Conservation (phyloP, 2,888 invertebrate genomes). For the Lepidochitona cinerea region DNA sequence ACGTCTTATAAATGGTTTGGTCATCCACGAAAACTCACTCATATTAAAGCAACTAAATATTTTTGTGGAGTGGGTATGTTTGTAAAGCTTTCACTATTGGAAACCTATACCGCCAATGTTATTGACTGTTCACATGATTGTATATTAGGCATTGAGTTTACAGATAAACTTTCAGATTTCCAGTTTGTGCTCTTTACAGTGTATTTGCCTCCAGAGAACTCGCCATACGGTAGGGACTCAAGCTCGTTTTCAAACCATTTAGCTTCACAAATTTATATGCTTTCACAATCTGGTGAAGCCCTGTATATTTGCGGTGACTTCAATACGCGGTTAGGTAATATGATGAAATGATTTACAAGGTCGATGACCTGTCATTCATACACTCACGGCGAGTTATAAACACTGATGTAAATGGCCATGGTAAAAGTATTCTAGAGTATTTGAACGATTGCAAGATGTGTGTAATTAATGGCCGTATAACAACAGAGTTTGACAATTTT, state of each 20-base stretch:
- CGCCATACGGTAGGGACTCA: background rate
- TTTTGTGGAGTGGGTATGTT: too few relatives aligned
- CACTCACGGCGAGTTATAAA: background rate
- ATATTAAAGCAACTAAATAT: too few relatives aligned
- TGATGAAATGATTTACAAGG: background rate
- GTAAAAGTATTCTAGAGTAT: background rate
- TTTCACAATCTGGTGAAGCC: background rate
- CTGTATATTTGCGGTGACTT: background rate
- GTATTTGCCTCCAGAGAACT: background rate
- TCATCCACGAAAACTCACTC: too few relatives aligned
- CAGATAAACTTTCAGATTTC: background rate
- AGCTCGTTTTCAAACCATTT: background rate
- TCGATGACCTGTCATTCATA: background rate
- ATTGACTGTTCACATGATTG: too few relatives aligned
- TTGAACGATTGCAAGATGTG: background rate
- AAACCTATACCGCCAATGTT: too few relatives aligned
- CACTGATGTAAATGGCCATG: background rate
- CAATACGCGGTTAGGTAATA: background rate
- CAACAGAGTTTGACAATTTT: background rate
- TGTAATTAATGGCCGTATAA: background rate
- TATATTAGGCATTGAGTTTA: too few relatives aligned
- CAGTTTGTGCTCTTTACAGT: background rate
- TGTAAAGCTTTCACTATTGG: too few relatives aligned
- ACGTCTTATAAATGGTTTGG: too few relatives aligned
- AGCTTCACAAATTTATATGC: background rate